phyloP scores from a whole-genome alignment of 2,888 invertebrate species.

The Latrodectus hesperus region DNA sequence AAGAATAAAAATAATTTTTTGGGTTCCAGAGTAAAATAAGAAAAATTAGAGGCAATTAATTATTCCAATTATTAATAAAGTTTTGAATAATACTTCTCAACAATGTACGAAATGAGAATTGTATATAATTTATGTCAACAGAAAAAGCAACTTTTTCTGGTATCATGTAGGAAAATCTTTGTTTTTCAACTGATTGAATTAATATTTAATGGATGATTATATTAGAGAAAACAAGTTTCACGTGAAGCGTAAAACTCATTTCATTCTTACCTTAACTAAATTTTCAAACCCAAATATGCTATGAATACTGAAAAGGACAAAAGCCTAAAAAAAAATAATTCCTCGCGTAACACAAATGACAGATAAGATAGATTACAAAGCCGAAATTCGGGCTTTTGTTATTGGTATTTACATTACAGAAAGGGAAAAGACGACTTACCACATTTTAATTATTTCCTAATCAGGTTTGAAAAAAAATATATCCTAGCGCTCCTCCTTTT shows the following conservation, averaged over 20 bases:
- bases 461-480: conserved; percentile 55
- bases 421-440: conserved; percentile 38
- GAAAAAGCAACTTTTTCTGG: no score
- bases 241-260: conserved; percentile 12
- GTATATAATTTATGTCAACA: no score
- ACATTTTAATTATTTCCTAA: conserved; percentile 69
- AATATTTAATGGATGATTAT: no score
- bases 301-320: conserved; percentile 1
- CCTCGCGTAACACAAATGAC: conserved; percentile 44
- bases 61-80: no score
- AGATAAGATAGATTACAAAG: conserved; percentile 62
- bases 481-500: conserved; percentile 26
- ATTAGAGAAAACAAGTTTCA: no score
- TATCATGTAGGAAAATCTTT: no score
- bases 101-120: no score
- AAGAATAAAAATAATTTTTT: no score
- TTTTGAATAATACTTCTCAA: no score
- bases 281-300: conserved; percentile 1
- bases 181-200: no score
- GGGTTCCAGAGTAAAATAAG: no score
- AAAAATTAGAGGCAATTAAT: no score
- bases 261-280: conserved; percentile 2
- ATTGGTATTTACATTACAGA: conserved; percentile 65
- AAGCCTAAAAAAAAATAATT: background rate
- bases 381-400: conserved; percentile 61